Evolutionary conservation across 2,113 vertebrate species (phyloP), one percentile per base, ranked within the genome.

Genomic region (Otus sunia): DNA sequence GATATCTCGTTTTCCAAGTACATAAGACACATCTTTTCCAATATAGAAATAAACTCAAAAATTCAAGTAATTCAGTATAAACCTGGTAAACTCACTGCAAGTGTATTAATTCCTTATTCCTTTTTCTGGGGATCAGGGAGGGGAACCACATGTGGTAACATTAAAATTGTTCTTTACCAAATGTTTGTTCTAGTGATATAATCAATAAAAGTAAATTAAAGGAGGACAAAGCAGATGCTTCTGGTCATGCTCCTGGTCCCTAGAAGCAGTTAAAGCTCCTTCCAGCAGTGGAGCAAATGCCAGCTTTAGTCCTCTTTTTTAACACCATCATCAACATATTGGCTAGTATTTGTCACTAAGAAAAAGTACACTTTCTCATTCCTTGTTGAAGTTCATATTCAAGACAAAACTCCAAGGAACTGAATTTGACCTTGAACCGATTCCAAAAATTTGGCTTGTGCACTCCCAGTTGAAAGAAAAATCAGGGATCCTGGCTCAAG

Each of bases 381-480:
- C 36, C 53, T 79, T 59, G 9, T 10, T 73, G 55, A 93, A 94
- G 75, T 95, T 97, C 87, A 90, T 15, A 7, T 91, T 95, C 63
- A 66, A 94, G 84, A 96, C 49, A 80, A 88, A 96, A 96, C 88
- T 84, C 58, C 80, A 94, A 95, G 90, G 94, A 97, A 97, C 96
- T 97, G 82, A 94, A 95, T 94, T 96, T 97, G 93, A 97, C 95
- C 95, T 97, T 97, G 95, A 97, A 97, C 45, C 0, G 2, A 56
- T 87, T 97, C 92, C 94, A 97, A 96, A 96, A 75, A 73, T 90
- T 93, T 83, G 64, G 68, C 64, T 96, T 82, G 45, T 85, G 50
- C 76, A 62, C 82, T 97, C 91, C 88, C 90, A 96, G 95, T 96
- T 97, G 95, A 97, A 97, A 98, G 95, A 69, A 95, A 91, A 96